phyloP scores from a whole-genome alignment of 2,888 invertebrate species.

The Dolichopus griseipennis region DNA sequence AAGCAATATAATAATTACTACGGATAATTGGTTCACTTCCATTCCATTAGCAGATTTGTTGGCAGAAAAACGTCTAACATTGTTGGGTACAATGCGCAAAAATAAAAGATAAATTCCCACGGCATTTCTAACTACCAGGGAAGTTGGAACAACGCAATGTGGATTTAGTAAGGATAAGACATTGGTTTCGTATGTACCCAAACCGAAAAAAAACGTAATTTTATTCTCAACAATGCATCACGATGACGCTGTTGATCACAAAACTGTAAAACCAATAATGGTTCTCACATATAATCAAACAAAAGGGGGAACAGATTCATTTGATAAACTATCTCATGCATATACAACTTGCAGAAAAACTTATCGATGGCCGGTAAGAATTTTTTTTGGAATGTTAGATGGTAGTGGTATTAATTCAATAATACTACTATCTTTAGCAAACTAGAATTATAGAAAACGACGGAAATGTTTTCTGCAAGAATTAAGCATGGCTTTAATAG shows the following conservation, averaged over 20 bases:
- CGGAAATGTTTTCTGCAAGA: too few species aligned
- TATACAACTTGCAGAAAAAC: too few species aligned
- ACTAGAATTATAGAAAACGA: too few species aligned
- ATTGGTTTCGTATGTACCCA: conserved; percentile 15
- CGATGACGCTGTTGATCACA: conserved; percentile 8
- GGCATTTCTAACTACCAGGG: conserved; percentile 7
- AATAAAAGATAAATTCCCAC: conserved; percentile 17
- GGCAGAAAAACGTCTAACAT: conserved; percentile 15
- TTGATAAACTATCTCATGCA: conserved; percentile 13
- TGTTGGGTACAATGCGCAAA: conserved; percentile 18
- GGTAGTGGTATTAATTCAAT: too few species aligned
- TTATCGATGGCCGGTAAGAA: too few species aligned
- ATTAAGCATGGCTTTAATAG: too few species aligned
- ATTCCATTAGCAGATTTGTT: conserved; percentile 13
- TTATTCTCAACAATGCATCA: conserved; percentile 15
- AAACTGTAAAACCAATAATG: conserved; percentile 16
- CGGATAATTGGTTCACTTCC: conserved; percentile 16
- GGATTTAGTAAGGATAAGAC: conserved; percentile 14
- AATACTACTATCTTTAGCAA: too few species aligned
- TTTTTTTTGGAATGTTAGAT: too few species aligned
- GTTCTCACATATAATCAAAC: conserved; percentile 18
- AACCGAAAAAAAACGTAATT: conserved; percentile 15
- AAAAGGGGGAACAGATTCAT: conserved; percentile 19
- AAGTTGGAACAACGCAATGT: background rate
- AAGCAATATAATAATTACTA: conserved; percentile 15